A percentile compares a stretch with the other conserved stretches of the same genome.
These are phyloP conservation scores for Hemicrepidius hirtus DNA, from an alignment of 2,888 invertebrate species.

Conservation along the genomic window DNA sequence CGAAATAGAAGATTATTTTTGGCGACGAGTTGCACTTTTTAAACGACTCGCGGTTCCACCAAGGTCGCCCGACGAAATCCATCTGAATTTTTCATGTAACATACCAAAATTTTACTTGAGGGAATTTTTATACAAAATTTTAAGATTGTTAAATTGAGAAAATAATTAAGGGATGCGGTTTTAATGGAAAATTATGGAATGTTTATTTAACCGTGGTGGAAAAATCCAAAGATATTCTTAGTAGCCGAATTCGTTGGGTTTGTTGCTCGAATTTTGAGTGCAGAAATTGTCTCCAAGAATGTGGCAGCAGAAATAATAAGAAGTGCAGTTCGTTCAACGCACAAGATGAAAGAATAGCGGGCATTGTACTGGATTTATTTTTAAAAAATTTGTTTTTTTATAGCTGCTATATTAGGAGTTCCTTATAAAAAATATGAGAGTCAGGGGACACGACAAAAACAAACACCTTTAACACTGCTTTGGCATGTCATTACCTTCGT, in stretches of 20 bases:
- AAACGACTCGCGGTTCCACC: constrained; percentile 48
- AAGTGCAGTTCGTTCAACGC: constrained; percentile 61
- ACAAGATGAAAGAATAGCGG: constrained; percentile 58
- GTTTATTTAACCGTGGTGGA: constrained; percentile 47
- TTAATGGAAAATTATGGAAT: not conserved
- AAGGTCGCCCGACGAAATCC: not conserved
- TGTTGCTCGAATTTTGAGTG: constrained; percentile 54
- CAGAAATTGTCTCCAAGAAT: constrained; percentile 56
- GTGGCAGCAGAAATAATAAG: constrained; percentile 60
- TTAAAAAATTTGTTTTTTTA: constrained; percentile 57
- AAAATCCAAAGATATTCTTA: constrained; percentile 50
- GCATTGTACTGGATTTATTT: constrained; percentile 53
- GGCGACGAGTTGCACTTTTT: constrained; percentile 54
- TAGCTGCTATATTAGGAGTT: constrained; percentile 56
- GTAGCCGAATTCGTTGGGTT: constrained; percentile 54
- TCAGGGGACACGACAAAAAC: constrained; percentile 39
- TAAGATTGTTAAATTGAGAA: too few relatives aligned
- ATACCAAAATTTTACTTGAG: too few relatives aligned
- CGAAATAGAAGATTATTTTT: constrained; percentile 54
- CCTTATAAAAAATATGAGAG: constrained; percentile 55
- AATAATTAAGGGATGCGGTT: too few relatives aligned
- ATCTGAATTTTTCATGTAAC: not conserved
- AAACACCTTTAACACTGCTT: constrained; percentile 26
- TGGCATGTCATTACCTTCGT: constrained; percentile 39
- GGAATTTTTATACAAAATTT: too few relatives aligned